Evolutionary conservation across 2,797 vertebrate species (phyloP), one percentile per base, ranked within the genome.

Genomic region (Danio choprae): DNA sequence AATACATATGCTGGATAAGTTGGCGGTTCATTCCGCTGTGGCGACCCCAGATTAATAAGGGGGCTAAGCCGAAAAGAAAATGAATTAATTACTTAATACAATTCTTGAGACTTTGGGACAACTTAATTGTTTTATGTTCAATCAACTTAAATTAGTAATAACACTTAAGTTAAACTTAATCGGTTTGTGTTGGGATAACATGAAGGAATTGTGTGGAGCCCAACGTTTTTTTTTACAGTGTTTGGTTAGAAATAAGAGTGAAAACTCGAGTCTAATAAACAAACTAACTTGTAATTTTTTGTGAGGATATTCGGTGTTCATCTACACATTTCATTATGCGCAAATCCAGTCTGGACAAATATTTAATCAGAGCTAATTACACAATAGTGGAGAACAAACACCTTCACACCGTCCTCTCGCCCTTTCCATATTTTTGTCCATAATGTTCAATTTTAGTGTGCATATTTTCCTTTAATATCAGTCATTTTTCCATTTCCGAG

Each of bases 401-500:
- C 51, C 20, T 50, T 15, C 36, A 50, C 15, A 38, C 15, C 62
- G 50, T 18, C 8, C 4, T 36, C 15, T 44, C 16, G 38, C 18
- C 36, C 29, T 36, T 53, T 44, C 36, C 6, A 22, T 1, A 59
- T 74, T 80, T 70, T 68, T 7, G 11, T 74, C 46, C 53, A 7
- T 76, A 36, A 77, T 62, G 59, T 43, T 58, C 41, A 81, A 80
- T 88, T 84, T 84, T 69, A 60, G 43, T 65, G 69, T 48, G 70
- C 58, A 63, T 40, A 78, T 65, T 78, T 72, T 68, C 70, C 55
- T 48, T 43, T n/a, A 74, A 76, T 69, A 78, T 82, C 72, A 71
- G 56, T 74, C 48, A 79, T 81, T 87, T 85, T 86, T 82, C 79
- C 74, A 83, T 83, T 87, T 84, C 43, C 40, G 44, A 81, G 82